Base-by-base conservation (phyloP, 2,888 invertebrate genomes). In the Leptopilina drosophilae region DNA sequence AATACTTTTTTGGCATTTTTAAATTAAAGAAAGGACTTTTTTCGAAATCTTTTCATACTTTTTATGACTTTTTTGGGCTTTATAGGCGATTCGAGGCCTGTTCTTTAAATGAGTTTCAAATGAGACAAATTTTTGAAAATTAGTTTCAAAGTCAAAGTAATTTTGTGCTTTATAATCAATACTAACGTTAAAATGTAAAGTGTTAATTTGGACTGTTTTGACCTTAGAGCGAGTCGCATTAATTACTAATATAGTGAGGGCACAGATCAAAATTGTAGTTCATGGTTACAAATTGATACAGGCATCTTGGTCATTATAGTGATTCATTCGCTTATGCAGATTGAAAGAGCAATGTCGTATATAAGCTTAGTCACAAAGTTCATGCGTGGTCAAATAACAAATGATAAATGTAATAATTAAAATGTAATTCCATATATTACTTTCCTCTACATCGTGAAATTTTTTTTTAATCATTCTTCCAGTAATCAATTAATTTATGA, bases 281-380 rank as follows among this genome's bases (percentile, higher is more conserved):
- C 86, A 86, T 56, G 86, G 84, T 75, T 82, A 84, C 33, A 73
- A 83, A 77, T 79, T 46, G 76, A 69, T 42, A 73, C 77, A 76
- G 77, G 82, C 81, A 80, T 73, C 82, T 80, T 78, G 59, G 76
- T 59, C 73, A 76, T 82, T 64, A 82, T n/a, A 73, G 40, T 87
- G 87, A 87, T 86, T 87, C 87, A 87, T 75, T 85, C 80, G 64
- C 73, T 82, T 81, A 85, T 85, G 82, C 82, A 80, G 83, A 85
- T 85, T 77, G 78, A 81, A 78, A 75, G n/a, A 73, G 62, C 80
- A 56, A 56, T 76, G 80, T 83, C 83, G 84, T 67, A 84, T 5
- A 33, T 77, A 49, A 49, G 56, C 77, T 86, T 86, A 85, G 85
- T 85, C 87, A 86, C 76, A 77, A 77, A 73, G 73, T 73, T 40